These are phyloP conservation scores for Drosophila insularis DNA, from an alignment of 1,140 invertebrate genomes.

Conservation along the genomic window DNA sequence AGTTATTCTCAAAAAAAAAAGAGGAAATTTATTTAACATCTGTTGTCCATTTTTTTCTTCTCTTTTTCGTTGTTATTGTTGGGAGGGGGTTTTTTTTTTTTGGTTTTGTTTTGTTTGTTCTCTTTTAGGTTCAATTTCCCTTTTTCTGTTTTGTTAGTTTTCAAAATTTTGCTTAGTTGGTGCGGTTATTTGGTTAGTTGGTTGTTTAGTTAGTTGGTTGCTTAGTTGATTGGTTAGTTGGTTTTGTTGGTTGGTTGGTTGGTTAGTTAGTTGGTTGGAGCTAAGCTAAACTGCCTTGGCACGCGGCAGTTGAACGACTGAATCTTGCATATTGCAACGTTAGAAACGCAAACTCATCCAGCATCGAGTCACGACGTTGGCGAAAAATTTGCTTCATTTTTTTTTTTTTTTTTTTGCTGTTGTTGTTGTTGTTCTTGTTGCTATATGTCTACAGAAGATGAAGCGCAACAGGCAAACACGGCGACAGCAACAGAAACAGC, in stretches of 20 bases:
- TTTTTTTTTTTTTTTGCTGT: not conserved
- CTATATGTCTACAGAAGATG: not conserved
- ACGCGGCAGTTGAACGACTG: conserved; percentile 81
- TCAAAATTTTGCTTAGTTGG: not conserved
- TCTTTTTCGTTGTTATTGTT: not conserved
- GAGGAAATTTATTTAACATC: not conserved
- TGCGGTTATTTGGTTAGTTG: not conserved
- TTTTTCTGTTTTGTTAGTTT: not conserved
- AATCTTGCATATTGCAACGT: conserved; percentile 68
- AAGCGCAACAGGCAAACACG: conserved; percentile 42
- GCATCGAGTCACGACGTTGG: conserved; percentile 33
- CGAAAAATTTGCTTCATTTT: conserved; percentile 1
- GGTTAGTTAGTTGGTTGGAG: conserved; percentile 23
- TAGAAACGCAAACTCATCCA: conserved; percentile 71
- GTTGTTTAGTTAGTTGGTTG: not conserved
- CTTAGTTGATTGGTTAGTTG: not conserved
- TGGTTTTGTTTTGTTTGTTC: not conserved
- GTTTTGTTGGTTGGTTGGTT: not conserved
- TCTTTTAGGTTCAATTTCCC: not conserved
- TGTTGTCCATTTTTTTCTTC: not conserved
- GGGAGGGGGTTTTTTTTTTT: not conserved
- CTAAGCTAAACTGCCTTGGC: conserved; percentile 76
- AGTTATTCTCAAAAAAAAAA: not conserved
- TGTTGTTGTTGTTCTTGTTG: not conserved
- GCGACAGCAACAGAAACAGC: conserved; percentile 22